phyloP scores from a whole-genome alignment of 30 jellyfish, hydroid and myxozoan species.

The Aurelia sp. region DNA sequence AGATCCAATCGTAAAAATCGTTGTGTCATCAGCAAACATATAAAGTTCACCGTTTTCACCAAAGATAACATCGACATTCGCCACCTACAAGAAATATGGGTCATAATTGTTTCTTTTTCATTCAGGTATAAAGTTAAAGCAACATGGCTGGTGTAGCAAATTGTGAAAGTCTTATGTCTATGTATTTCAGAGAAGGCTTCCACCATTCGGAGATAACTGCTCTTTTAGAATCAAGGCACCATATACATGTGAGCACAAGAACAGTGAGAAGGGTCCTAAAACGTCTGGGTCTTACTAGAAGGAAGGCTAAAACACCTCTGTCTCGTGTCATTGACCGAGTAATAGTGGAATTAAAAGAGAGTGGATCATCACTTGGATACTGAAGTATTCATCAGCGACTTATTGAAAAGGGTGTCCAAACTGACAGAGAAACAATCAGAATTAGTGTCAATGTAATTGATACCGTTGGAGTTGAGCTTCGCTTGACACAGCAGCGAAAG shows the following conservation, averaged over 20 bases:
- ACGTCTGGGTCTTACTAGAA: conserved; percentile 2
- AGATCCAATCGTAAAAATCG: too few relatives aligned
- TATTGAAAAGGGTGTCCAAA: conserved; percentile 1
- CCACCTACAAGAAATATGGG: too few relatives aligned
- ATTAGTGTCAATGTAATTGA: background rate
- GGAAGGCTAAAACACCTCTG: background rate
- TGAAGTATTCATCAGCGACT: conserved; percentile 18
- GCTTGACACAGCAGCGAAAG: background rate
- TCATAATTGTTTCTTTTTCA: too few relatives aligned
- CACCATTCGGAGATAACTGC: conserved; percentile 9
- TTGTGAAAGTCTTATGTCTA: background rate
- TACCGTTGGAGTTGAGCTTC: conserved; percentile 9
- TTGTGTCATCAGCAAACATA: too few relatives aligned
- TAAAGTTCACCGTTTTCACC: too few relatives aligned
- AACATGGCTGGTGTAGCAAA: background rate
- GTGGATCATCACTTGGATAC: conserved; percentile 31
- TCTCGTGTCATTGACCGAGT: background rate
- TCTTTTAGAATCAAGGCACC: conserved; percentile 5
- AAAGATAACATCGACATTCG: too few relatives aligned
- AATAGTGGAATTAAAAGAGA: background rate
- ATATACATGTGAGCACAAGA: conserved; percentile 2
- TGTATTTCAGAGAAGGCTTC: conserved; percentile 9
- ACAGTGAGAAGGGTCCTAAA: conserved; percentile 4
- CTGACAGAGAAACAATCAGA: conserved; percentile 15
- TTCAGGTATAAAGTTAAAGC: too few relatives aligned